Percentiles rank a stretch among this genome's conserved stretches.
phyloP scores from a whole-genome alignment of 2,888 invertebrate genomes.

The Camponotus fellah region DNA sequence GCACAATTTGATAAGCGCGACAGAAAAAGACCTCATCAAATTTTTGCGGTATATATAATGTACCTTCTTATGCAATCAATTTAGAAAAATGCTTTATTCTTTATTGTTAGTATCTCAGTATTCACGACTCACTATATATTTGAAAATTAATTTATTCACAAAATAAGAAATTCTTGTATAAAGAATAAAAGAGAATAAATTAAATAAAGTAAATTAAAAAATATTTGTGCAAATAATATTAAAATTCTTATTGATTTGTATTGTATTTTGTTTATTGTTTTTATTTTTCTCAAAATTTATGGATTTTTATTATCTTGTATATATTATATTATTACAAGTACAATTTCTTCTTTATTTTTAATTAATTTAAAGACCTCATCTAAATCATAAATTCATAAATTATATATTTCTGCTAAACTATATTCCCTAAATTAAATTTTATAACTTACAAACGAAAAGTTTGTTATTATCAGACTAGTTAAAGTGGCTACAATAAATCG shows the following conservation, averaged over 20 bases:
- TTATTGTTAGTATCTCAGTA: background rate
- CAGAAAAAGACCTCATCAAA: background rate
- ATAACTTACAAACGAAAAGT: background rate
- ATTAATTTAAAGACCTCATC: background rate
- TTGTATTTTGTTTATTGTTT: too few species aligned
- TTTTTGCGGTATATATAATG: background rate
- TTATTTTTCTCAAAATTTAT: too few species aligned
- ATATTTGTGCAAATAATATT: background rate
- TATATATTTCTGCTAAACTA: background rate
- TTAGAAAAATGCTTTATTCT: background rate
- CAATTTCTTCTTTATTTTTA: background rate
- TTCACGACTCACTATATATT: background rate
- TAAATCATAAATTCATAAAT: background rate
- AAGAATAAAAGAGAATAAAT: background rate
- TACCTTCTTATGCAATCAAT: background rate
- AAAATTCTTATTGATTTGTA: background rate
- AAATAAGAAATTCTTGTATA: background rate
- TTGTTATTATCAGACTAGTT: background rate
- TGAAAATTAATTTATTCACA: background rate
- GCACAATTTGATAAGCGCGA: conserved; percentile 3
- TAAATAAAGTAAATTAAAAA: background rate
- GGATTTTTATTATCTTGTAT: background rate
- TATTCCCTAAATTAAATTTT: conserved; percentile 14
- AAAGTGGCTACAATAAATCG: conserved; percentile 20
- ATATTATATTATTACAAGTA: background rate